Evolutionary conservation across 2,888 invertebrate species (phyloP), one percentile per base, ranked within the genome.

Genomic region (Dolomedes plantarius): DNA sequence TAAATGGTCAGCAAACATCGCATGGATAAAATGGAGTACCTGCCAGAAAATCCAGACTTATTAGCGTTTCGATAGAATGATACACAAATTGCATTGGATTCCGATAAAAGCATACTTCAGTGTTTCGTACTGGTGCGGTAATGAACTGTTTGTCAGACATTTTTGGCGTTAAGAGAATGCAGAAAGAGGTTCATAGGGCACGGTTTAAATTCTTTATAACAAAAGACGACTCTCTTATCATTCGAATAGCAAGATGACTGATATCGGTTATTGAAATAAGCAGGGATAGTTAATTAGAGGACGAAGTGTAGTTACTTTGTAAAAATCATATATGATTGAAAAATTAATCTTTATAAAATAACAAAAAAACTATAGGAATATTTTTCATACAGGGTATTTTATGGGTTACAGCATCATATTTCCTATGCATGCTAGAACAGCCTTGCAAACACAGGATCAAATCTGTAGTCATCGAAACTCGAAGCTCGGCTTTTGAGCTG

Each of bases 141-240:
- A 56, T 56, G 23, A 56, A 56, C 56, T 56, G 56, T 56, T 23
- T 56, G 56, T 56, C 56, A 23, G 56, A 56, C 23, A 56, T 56
- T 56, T 56, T 56, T 23, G 56, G 23, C 19, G 23, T 1, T 23
- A 56, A 23, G n/a, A 23, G 56, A 56, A 6, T 5, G 23, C 23
- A 6, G 23, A 16, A 56, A 16, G 19, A 3, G 5, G 5, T 56
- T 13, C 16, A 16, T 1, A 11, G 56, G 23, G 19, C 3, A 23
- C 3, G 56, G 23, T 23, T 56, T 16, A 56, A 23, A 23, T 56
- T 56, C 19, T 56, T 56, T 56, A n/a, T n/a, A n/a, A n/a, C 9
- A 46, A 46, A 46, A n/a, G 41, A 46, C 46, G 16, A 46, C 9
- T 46, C 2, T 11, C 2, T 46, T 46, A 16, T 16, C 41, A 46